Evolutionary conservation across 2,797 vertebrate genomes (phyloP).

Genomic region (Nannoperca obscura): DNA sequence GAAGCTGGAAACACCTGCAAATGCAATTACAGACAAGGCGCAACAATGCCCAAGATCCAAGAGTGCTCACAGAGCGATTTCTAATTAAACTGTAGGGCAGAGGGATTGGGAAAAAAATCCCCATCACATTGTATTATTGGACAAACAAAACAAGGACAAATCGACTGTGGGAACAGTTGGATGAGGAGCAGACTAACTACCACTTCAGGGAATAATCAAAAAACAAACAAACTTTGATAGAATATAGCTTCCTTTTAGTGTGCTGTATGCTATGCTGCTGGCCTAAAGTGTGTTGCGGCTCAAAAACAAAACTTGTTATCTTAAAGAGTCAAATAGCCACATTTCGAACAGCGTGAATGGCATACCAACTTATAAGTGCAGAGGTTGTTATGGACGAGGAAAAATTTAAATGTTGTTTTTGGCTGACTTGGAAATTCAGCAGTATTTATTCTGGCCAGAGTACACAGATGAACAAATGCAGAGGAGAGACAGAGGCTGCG

Average conservation of each 20-base stretch:
- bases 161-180: constrained; percentile 14
- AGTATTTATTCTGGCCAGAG: too few relatives aligned
- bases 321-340: too few relatives aligned
- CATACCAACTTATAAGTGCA: too few relatives aligned
- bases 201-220: constrained; percentile 29
- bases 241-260: neutral
- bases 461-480: too few relatives aligned
- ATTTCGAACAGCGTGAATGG: too few relatives aligned
- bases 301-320: too few relatives aligned
- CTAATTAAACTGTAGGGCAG: constrained; percentile 74
- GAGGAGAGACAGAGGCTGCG: too few relatives aligned
- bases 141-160: constrained; percentile 64
- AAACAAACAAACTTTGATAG: constrained; percentile 22
- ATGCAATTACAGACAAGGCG: constrained; percentile 71
- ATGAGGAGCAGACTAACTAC: constrained; percentile 17
- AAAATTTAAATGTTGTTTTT: too few relatives aligned
- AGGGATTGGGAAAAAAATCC: constrained; percentile 45
- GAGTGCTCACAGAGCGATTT: constrained; percentile 52
- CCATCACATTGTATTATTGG: constrained; percentile 53
- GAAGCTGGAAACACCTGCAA: constrained; percentile 71
- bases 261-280: neutral
- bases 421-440: too few relatives aligned
- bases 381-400: too few relatives aligned
- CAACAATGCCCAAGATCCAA: constrained; percentile 60
- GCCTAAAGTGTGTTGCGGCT: neutral